Evolutionary conservation across 2,113 vertebrate genomes (phyloP).

Genomic region (Leucosticte australis): DNA sequence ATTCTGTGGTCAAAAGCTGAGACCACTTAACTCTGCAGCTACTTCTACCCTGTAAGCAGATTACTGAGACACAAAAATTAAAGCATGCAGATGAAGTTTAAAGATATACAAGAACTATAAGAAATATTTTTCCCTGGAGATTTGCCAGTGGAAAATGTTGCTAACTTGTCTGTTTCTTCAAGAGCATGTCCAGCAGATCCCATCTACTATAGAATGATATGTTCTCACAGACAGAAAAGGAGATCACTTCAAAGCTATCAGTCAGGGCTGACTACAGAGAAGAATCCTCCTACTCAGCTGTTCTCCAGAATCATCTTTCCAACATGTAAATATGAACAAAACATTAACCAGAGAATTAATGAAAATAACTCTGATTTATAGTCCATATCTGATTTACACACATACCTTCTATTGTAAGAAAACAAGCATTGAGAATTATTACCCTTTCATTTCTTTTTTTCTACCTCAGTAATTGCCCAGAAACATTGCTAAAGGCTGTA

Average conservation of each 20-base stretch:
- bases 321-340: conserved; percentile 33
- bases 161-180: conserved; percentile 35
- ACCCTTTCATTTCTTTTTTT: not conserved
- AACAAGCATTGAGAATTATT: not conserved
- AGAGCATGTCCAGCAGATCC: conserved; percentile 34
- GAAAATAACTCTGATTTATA: conserved; percentile 34
- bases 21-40: not conserved
- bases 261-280: conserved; percentile 12
- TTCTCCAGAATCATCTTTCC: conserved; percentile 23
- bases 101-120: conserved; percentile 7
- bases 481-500: not conserved
- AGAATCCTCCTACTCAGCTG: conserved; percentile 48
- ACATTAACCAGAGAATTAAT: conserved; percentile 32
- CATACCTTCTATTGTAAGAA: not conserved
- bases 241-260: conserved; percentile 35
- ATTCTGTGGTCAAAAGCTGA: not conserved
- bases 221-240: conserved; percentile 16
- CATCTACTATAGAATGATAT: not conserved
- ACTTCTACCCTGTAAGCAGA: not conserved
- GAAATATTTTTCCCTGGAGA: conserved; percentile 41
- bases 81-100: not conserved
- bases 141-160: conserved; percentile 47
- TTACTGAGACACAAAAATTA: conserved; percentile 4
- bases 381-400: not conserved
- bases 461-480: not conserved